Evolutionary conservation across 2,113 vertebrate species (phyloP), one percentile per base, ranked within the genome.

Genomic region (Numida meleagris): DNA sequence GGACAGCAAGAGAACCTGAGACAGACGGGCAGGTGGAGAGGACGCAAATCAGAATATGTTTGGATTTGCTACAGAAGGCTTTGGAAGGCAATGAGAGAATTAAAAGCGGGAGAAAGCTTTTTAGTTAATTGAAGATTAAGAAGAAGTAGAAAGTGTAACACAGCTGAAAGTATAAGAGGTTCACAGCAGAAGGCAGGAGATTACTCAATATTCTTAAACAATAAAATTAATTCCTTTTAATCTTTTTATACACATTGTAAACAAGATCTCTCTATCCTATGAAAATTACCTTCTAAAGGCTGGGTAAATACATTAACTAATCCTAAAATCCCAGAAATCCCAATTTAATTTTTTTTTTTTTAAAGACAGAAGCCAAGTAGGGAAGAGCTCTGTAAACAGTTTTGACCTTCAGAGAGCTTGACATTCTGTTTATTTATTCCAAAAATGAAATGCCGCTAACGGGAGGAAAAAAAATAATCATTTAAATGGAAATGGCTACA

Each of bases 161-260:
- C 77, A 94, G 77, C 20, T 65, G 90, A 94, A 93, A 74, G 74
- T 88, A 86, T 1, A 38, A 27, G 24, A 78, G 74, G 62, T 59
- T 96, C 95, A 95, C 78, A 92, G 84, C 93, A 97, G 93, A 96
- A 90, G 38, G 95, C 50, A 82, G 78, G 82, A 86, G 93, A 96
- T 85, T 97, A 95, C 87, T 96, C 96, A 96, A 96, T 43, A 94
- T 86, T 94, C 94, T 87, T 82, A 96, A 33, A 96, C 95, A 97
- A 97, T 98, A 96, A 95, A 97, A 96, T 96, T 97, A 97, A 97
- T 97, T 97, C 96, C 57, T 92, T 94, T 92, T 97, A 97, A 97
- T 97, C 93, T 96, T 96, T 96, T 90, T 92, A 96, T 86, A 89
- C 76, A 95, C 72, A 91, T 55, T 95, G 93, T 94, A 97, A 97